A percentile compares a stretch with the other conserved stretches of the same genome.
These are phyloP conservation scores for Hypselothyrea guttata DNA, from an alignment of 2,888 invertebrate species.

Conservation along the genomic window DNA sequence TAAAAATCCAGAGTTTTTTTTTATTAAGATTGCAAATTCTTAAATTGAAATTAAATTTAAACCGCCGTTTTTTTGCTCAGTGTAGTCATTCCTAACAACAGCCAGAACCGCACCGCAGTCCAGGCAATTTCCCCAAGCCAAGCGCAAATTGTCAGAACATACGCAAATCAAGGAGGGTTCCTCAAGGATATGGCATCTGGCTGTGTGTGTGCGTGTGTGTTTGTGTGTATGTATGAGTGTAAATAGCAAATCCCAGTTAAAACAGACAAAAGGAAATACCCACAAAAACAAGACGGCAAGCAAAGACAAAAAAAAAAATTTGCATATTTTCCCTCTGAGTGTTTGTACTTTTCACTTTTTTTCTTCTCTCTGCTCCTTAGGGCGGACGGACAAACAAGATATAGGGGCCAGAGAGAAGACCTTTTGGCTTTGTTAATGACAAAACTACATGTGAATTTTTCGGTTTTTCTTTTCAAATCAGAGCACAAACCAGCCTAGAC, in stretches of 20 bases:
- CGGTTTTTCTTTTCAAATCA: conserved; percentile 18
- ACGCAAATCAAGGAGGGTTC: conserved; percentile 10
- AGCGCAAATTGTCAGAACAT: conserved; percentile 42
- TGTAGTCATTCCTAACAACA: conserved; percentile 53
- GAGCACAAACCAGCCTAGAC: conserved; percentile 12
- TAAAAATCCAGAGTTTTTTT: no score
- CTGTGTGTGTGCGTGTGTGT: conserved; percentile 1
- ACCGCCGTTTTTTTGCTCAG: no score
- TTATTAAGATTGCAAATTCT: no score
- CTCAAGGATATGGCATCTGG: conserved; percentile 1
- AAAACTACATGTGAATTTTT: conserved; percentile 38
- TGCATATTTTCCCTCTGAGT: conserved; percentile 51
- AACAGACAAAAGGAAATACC: conserved; percentile 31
- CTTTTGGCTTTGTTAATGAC: conserved; percentile 67
- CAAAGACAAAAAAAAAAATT: conserved; percentile 48
- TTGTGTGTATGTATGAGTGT: conserved; percentile 13
- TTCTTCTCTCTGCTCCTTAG: conserved; percentile 14
- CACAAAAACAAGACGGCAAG: conserved; percentile 23
- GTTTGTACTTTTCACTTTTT: conserved; percentile 15
- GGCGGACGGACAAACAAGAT: conserved; percentile 21
- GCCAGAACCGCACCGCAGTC: conserved; percentile 15
- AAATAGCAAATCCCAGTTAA: conserved; percentile 51
- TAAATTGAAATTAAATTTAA: no score
- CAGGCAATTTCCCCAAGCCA: conserved; percentile 21
- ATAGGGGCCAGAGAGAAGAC: conserved; percentile 41